phyloP scores from a whole-genome alignment of 2,888 invertebrate species.

The Apamea epomidion region DNA sequence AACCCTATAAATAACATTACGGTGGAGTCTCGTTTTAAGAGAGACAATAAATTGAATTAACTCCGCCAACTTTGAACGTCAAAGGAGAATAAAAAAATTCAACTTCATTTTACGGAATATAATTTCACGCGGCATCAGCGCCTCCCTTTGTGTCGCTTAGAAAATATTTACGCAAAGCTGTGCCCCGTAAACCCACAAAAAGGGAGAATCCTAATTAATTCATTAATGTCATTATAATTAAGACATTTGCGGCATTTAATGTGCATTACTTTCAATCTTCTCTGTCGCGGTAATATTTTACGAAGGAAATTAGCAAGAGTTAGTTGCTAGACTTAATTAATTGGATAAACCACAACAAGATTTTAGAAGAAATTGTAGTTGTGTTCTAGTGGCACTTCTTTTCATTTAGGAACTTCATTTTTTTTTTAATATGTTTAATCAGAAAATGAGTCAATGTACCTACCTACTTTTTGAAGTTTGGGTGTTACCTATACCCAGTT shows the following conservation, averaged over 20 bases:
- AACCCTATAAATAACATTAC: slow-evolving; percentile 88
- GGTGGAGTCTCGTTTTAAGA: slow-evolving; percentile 86
- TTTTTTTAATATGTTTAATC: too few species aligned
- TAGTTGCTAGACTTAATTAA: slow-evolving; percentile 31
- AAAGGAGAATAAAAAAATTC: slow-evolving; percentile 83
- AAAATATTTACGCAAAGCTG: slow-evolving; percentile 85
- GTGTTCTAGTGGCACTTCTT: neutral
- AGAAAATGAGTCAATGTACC: neutral
- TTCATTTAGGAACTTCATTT: neutral
- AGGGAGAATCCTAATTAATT: slow-evolving; percentile 84
- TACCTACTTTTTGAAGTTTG: neutral
- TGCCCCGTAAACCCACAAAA: slow-evolving; percentile 78
- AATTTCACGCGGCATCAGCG: slow-evolving; percentile 84
- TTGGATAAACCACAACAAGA: neutral
- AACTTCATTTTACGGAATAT: slow-evolving; percentile 85
- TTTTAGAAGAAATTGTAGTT: slow-evolving; percentile 18
- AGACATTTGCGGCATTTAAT: slow-evolving; percentile 80
- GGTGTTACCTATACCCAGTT: neutral
- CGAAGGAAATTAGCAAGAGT: slow-evolving; percentile 55
- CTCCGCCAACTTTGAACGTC: slow-evolving; percentile 86
- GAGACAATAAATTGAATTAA: slow-evolving; percentile 89
- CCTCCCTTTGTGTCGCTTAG: slow-evolving; percentile 81
- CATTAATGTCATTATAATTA: slow-evolving; percentile 85
- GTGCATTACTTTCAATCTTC: slow-evolving; percentile 77
- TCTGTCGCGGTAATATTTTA: slow-evolving; percentile 65